Percentiles rank a stretch among this genome's conserved stretches.
Evolutionary conservation across 2,113 vertebrate genomes (phyloP).

Genomic region (Heterotilapia buettikoferi): DNA sequence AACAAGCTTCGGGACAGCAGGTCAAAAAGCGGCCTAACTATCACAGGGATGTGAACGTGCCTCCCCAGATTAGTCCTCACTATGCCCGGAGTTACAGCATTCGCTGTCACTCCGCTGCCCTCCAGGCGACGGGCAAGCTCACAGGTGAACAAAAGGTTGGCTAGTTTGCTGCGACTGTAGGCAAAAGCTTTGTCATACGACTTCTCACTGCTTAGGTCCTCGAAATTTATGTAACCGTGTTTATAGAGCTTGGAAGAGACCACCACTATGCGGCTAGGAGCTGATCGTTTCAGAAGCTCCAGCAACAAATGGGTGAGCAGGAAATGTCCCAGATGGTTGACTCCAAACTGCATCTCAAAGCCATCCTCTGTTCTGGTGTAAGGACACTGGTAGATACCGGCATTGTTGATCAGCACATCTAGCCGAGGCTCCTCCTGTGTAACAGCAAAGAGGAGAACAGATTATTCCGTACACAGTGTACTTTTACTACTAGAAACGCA

Average conservation of each 20-base stretch:
- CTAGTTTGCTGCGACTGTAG: constrained; percentile 4
- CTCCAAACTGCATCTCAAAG: constrained; percentile 13
- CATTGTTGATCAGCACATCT: constrained; percentile 4
- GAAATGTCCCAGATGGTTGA: constrained; percentile 5
- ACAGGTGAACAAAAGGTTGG: not conserved
- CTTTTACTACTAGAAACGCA: not conserved
- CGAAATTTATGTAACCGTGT: not conserved
- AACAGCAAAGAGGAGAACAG: not conserved
- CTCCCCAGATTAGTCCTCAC: not conserved
- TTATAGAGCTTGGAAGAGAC: not conserved
- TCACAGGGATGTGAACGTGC: not conserved
- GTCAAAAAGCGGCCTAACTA: not conserved
- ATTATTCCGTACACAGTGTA: fast-evolving
- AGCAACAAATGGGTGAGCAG: not conserved
- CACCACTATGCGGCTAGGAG: not conserved
- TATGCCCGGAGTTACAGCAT: not conserved
- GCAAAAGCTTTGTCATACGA: not conserved
- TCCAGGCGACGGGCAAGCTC: not conserved
- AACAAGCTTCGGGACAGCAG: not conserved
- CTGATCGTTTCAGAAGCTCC: not conserved
- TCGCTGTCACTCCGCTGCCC: not conserved
- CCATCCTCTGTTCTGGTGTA: not conserved
- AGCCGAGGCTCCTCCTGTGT: not conserved
- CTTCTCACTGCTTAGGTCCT: not conserved
- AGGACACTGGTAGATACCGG: not conserved